Conservation (phyloP, 2,888 invertebrate genomes). For the Dusona sp. region DNA sequence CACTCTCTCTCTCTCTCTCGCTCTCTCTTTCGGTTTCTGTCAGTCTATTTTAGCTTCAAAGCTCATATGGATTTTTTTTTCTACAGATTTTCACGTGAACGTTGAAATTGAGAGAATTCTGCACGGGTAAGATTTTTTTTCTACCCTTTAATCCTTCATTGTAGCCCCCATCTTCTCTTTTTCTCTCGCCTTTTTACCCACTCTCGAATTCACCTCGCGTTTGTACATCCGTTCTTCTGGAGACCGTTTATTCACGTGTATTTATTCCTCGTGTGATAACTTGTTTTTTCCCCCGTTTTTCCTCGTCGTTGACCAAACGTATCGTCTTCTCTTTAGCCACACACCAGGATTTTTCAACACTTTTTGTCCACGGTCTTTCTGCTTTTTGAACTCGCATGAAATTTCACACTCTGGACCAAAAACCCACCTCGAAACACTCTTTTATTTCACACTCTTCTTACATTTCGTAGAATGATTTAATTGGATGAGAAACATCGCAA, state of each 20-base stretch:
- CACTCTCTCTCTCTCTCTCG: slow-evolving; percentile 10
- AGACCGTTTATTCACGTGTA: slow-evolving; percentile 6
- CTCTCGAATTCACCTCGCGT: slow-evolving; percentile 1
- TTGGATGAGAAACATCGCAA: neutral
- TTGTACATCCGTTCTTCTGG: neutral
- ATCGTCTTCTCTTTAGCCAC: slow-evolving; percentile 13
- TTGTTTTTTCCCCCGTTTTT: slow-evolving; percentile 5
- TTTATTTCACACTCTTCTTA: neutral
- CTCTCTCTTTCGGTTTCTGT: neutral
- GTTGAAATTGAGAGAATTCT: slow-evolving; percentile 32
- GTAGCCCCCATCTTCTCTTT: neutral
- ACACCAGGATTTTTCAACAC: neutral
- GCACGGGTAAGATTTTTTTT: slow-evolving; percentile 21
- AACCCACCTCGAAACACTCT: neutral
- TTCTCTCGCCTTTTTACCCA: slow-evolving; percentile 2
- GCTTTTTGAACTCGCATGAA: neutral
- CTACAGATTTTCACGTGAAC: neutral
- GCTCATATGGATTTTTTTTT: slow-evolving; percentile 17
- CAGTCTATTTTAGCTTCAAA: slow-evolving; percentile 6
- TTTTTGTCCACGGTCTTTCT: neutral
- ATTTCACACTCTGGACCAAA: neutral
- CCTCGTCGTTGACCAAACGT: slow-evolving; percentile 3
- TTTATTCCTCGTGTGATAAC: slow-evolving; percentile 20
- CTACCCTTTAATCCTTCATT: neutral
- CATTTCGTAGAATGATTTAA: neutral